phyloP scores from a whole-genome alignment of 2,113 vertebrate genomes.

The Amazona vittata region DNA sequence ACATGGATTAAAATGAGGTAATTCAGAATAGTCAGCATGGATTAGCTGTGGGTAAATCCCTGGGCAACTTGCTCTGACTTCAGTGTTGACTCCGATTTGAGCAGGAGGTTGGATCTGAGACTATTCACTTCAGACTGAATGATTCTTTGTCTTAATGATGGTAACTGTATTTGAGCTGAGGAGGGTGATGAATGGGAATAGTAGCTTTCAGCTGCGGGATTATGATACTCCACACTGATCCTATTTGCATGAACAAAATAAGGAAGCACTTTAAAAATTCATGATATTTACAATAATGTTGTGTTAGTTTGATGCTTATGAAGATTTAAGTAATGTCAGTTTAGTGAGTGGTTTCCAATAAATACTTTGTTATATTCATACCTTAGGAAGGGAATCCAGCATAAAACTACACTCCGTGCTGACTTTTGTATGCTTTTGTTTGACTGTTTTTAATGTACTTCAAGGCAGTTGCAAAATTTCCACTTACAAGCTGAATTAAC shows the following conservation, averaged over 20 bases:
- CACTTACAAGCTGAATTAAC: neutral
- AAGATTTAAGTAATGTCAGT: neutral
- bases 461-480: constrained; percentile 14
- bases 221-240: neutral
- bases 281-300: neutral
- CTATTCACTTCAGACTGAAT: neutral
- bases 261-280: neutral
- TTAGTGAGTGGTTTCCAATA: neutral
- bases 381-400: neutral
- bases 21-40: neutral
- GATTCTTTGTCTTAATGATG: neutral
- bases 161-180: neutral
- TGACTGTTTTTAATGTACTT: neutral
- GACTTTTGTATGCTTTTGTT: neutral
- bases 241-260: neutral
- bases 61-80: neutral
- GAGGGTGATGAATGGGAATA: neutral
- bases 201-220: neutral
- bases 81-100: neutral
- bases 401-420: neutral
- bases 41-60: neutral
- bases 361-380: neutral
- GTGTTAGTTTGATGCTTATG: neutral
- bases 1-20: neutral
- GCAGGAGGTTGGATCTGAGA: neutral